These are phyloP conservation scores for Urophycis tenuis DNA, from an alignment of 2,797 vertebrate species.

Conservation along the genomic window DNA sequence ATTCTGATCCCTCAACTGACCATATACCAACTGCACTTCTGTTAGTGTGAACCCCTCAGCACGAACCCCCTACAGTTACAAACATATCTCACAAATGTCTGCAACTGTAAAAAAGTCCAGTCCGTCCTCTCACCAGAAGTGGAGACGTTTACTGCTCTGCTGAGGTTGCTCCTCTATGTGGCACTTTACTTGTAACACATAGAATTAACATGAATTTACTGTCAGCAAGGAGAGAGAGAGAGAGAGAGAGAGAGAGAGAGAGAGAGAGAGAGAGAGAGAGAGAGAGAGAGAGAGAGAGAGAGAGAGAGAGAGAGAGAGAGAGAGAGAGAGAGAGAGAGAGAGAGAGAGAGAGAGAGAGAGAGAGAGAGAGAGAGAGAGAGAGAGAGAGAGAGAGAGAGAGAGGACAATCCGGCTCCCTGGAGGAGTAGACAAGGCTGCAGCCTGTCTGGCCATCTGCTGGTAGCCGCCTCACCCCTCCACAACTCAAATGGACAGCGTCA, in stretches of 20 bases:
- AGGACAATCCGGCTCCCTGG: conserved; percentile 51
- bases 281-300: conserved; percentile 42
- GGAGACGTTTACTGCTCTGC: conserved; percentile 28
- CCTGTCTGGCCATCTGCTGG: conserved; percentile 54
- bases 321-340: conserved; percentile 45
- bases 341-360: conserved; percentile 42
- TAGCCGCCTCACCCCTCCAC: conserved; percentile 20
- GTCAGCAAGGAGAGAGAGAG: conserved; percentile 42
- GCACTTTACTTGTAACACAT: conserved; percentile 31
- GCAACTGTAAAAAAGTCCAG: conserved; percentile 13
- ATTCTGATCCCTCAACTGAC: neutral
- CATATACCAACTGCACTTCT: neutral
- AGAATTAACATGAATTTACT: conserved; percentile 31
- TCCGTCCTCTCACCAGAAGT: conserved; percentile 13
- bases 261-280: conserved; percentile 44
- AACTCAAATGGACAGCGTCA: conserved; percentile 1
- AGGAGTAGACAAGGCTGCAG: conserved; percentile 43
- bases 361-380: conserved; percentile 6
- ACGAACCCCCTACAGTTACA: no score
- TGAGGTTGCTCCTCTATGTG: conserved; percentile 19
- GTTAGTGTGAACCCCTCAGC: neutral
- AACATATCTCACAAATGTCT: neutral
- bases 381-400: conserved; percentile 39
- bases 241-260: conserved; percentile 36
- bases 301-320: conserved; percentile 44